These are phyloP conservation scores for Cotesia glomerata DNA, from an alignment of 1,140 invertebrate species.

Conservation along the genomic window DNA sequence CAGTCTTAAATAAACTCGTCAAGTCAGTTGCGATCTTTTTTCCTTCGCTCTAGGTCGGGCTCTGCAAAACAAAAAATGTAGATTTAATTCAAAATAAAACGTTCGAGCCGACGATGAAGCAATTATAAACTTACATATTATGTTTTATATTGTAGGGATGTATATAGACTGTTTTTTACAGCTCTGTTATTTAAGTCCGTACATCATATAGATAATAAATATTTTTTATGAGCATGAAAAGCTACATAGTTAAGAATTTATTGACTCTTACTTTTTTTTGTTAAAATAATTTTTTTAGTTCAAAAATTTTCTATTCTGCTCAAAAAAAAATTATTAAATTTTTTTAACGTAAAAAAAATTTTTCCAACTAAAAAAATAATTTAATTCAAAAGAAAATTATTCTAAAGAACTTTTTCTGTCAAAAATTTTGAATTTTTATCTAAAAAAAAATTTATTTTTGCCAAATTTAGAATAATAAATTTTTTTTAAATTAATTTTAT, in stretches of 20 bases:
- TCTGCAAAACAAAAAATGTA: slow-evolving; percentile 9
- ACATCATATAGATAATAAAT: not conserved
- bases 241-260: slow-evolving; percentile 33
- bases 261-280: slow-evolving; percentile 2
- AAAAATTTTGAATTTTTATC: too few relatives aligned
- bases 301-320: too few relatives aligned
- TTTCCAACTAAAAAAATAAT: too few relatives aligned
- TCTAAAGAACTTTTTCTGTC: too few relatives aligned
- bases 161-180: not conserved
- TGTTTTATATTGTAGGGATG: not conserved
- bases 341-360: too few relatives aligned
- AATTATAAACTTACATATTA: slow-evolving; percentile 7
- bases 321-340: too few relatives aligned
- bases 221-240: not conserved
- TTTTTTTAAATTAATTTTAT: too few relatives aligned
- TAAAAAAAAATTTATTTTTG: too few relatives aligned
- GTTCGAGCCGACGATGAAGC: slow-evolving; percentile 13
- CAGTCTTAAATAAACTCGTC: slow-evolving; percentile 22
- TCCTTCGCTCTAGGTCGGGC: not conserved
- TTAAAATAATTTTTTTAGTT: not conserved
- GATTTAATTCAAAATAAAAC: not conserved
- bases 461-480: too few relatives aligned
- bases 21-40: slow-evolving; percentile 22
- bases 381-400: too few relatives aligned
- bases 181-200: not conserved